These are phyloP conservation scores for Hemaris fuciformis DNA, from an alignment of 2,888 invertebrate genomes.

Conservation along the genomic window DNA sequence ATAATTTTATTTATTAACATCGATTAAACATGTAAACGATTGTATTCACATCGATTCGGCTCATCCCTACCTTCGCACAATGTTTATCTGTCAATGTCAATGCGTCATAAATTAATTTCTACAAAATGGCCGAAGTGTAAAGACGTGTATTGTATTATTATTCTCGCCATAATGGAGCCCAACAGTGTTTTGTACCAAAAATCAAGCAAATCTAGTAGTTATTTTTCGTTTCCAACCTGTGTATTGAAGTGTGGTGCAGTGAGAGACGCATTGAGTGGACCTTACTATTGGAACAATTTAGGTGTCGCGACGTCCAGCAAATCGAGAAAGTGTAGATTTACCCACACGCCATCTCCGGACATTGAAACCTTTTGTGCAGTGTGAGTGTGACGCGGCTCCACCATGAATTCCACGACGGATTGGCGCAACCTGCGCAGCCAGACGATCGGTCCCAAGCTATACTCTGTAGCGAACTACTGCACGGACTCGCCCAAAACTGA, in stretches of 20 bases:
- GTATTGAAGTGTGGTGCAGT: conserved; percentile 31
- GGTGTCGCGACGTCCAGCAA: not conserved
- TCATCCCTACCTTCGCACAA: conserved; percentile 21
- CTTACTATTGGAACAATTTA: conserved; percentile 7
- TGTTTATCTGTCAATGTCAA: conserved; percentile 26
- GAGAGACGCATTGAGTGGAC: conserved; percentile 40
- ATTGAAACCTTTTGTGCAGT: conserved; percentile 50
- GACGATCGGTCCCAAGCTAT: conserved; percentile 43
- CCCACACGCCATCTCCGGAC: conserved; percentile 58
- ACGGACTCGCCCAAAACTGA: conserved; percentile 49
- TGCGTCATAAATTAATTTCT: conserved; percentile 35
- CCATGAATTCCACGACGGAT: conserved; percentile 58
- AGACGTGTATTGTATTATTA: conserved; percentile 64
- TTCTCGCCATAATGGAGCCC: conserved; percentile 72
- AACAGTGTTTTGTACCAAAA: conserved; percentile 54
- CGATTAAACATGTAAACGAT: conserved; percentile 14
- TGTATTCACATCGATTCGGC: not conserved
- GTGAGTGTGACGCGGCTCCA: conserved; percentile 37
- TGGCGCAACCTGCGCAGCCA: conserved; percentile 55
- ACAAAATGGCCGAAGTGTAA: conserved; percentile 79
- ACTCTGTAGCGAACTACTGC: conserved; percentile 54
- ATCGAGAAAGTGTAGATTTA: conserved; percentile 32
- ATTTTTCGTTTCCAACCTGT: conserved; percentile 32
- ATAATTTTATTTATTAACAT: not conserved
- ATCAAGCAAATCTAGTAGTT: conserved; percentile 54